Evolutionary conservation across 1,140 invertebrate genomes (phyloP).

Genomic region (Papilio machaon): DNA sequence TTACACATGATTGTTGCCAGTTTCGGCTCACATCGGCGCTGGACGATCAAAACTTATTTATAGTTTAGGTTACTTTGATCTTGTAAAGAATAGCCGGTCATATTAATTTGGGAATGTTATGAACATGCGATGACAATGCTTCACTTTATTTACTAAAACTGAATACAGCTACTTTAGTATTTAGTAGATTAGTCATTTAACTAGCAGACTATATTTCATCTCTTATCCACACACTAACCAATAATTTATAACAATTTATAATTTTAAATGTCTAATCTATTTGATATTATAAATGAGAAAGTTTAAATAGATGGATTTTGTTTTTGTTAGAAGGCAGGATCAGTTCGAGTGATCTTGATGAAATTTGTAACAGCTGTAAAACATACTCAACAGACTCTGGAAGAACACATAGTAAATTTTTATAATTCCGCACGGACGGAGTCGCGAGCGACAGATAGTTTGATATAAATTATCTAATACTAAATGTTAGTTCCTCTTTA

Average conservation of each 20-base stretch:
- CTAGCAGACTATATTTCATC: no score
- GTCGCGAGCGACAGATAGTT: not conserved
- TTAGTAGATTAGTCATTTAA: no score
- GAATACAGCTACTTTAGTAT: not conserved
- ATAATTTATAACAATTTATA: no score
- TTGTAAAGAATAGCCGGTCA: not conserved
- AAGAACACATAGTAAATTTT: no score
- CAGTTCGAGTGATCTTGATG: no score
- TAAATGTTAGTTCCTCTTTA: not conserved
- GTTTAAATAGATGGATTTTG: no score
- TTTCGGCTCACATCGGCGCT: slow-evolving; percentile 47
- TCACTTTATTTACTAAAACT: not conserved
- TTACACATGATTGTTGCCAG: slow-evolving; percentile 73
- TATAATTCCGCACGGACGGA: no score
- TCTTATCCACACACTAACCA: no score
- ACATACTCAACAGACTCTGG: no score
- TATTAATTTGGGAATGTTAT: not conserved
- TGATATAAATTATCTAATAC: not conserved
- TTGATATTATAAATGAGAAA: no score
- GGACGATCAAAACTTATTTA: slow-evolving; percentile 57
- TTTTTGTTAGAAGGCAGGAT: no score
- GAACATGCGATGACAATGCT: not conserved
- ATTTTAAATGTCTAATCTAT: not conserved
- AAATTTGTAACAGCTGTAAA: no score
- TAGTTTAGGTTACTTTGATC: slow-evolving; percentile 54